Evolutionary conservation across 2,113 vertebrate genomes (phyloP).

Genomic region (Coptodon bakossiorum): DNA sequence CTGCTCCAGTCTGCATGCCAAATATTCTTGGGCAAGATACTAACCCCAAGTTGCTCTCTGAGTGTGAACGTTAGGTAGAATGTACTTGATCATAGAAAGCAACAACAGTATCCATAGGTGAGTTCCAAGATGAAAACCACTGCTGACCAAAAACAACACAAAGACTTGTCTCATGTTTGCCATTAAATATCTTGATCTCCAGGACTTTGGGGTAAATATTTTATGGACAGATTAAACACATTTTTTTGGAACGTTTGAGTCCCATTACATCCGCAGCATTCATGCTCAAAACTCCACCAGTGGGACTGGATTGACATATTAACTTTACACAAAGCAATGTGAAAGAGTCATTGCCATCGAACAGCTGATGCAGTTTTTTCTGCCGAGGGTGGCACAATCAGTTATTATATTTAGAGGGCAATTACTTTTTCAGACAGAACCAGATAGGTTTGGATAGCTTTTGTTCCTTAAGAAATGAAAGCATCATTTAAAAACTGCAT

Average conservation of each 20-base stretch:
- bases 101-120: not conserved
- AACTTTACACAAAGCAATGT: not conserved
- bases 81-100: not conserved
- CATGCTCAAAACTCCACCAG: not conserved
- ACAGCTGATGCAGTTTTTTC: not conserved
- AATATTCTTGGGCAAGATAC: not conserved
- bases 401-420: not conserved
- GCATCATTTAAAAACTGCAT: not conserved
- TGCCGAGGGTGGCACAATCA: not conserved
- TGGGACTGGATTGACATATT: not conserved
- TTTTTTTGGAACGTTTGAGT: not conserved
- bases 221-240: not conserved
- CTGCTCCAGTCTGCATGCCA: not conserved
- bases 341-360: not conserved
- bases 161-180: not conserved
- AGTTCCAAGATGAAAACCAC: not conserved
- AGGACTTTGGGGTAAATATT: not conserved
- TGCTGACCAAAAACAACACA: not conserved
- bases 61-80: not conserved
- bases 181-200: not conserved
- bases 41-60: not conserved
- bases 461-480: not conserved
- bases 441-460: not conserved
- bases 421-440: not conserved
- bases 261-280: not conserved